Evolutionary conservation across 2,888 invertebrate genomes (phyloP).

Genomic region (Agrochola litura): DNA sequence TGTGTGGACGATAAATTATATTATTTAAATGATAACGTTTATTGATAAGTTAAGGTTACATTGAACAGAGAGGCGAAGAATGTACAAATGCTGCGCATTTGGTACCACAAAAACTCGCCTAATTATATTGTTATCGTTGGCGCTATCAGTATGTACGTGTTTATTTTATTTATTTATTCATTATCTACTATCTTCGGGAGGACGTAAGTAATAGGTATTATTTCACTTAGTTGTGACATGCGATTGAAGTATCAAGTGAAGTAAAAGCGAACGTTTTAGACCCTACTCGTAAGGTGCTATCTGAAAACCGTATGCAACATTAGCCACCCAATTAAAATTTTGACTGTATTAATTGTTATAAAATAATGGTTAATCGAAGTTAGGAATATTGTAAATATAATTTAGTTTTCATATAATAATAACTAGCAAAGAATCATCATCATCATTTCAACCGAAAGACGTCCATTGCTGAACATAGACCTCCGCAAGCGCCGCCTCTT

Average conservation of each 20-base stretch:
- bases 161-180: conserved; percentile 68
- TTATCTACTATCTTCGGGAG: conserved; percentile 58
- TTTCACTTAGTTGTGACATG: conserved; percentile 49
- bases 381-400: conserved; percentile 58
- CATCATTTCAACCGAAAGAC: too few relatives aligned
- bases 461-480: too few relatives aligned
- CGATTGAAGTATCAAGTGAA: conserved; percentile 43
- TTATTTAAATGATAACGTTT: conserved; percentile 74
- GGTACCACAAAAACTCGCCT: conserved; percentile 67
- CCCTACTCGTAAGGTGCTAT: conserved; percentile 26
- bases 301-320: conserved; percentile 26
- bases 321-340: conserved; percentile 16
- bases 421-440: conserved; percentile 17
- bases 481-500: too few relatives aligned
- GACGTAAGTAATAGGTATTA: conserved; percentile 58
- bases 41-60: conserved; percentile 73
- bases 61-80: conserved; percentile 65
- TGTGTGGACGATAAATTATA: conserved; percentile 72
- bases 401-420: conserved; percentile 39
- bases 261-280: conserved; percentile 26
- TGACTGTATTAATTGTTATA: conserved; percentile 32
- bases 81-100: conserved; percentile 70
- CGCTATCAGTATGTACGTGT: conserved; percentile 66
- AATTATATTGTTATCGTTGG: conserved; percentile 65
- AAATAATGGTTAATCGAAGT: conserved; percentile 31